Percentiles rank a stretch among this genome's conserved stretches.
phyloP scores from a whole-genome alignment of 2,888 invertebrate species.

The Ichneumon xanthorius region DNA sequence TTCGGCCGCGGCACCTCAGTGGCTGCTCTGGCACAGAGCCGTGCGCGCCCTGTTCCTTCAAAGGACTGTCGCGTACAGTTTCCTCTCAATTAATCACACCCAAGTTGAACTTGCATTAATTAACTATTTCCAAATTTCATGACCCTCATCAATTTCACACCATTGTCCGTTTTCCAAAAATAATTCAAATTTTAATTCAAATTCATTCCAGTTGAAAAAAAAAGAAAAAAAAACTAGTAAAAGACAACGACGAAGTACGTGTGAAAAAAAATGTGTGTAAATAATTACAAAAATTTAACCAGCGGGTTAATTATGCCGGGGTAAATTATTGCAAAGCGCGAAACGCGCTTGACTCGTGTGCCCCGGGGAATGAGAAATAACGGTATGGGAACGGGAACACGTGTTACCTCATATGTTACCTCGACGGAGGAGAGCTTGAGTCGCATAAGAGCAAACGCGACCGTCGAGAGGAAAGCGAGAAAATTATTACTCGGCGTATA shows the following conservation, averaged over 20 bases:
- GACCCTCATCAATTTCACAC: background rate
- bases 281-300: background rate
- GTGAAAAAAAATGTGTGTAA: constrained; percentile 1
- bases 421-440: constrained; percentile 16
- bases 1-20: constrained; percentile 81
- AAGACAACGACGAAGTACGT: background rate
- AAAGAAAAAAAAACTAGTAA: background rate
- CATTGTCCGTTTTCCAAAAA: background rate
- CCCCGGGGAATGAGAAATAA: constrained; percentile 30
- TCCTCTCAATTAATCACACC: background rate
- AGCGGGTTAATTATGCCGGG: background rate
- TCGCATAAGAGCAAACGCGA: constrained; percentile 11
- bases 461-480: constrained; percentile 10
- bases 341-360: background rate
- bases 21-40: constrained; percentile 81
- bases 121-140: background rate
- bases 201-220: background rate
- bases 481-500: constrained; percentile 2
- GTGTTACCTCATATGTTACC: constrained; percentile 46
- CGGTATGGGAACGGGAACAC: constrained; percentile 40
- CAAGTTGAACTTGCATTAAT: background rate
- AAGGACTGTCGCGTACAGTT: constrained; percentile 17
- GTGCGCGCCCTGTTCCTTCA: constrained; percentile 73
- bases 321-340: constrained; percentile 18
- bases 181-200: background rate